These are phyloP conservation scores for Dissostichus mawsoni DNA, from an alignment of 2,113 vertebrate species.

Conservation along the genomic window DNA sequence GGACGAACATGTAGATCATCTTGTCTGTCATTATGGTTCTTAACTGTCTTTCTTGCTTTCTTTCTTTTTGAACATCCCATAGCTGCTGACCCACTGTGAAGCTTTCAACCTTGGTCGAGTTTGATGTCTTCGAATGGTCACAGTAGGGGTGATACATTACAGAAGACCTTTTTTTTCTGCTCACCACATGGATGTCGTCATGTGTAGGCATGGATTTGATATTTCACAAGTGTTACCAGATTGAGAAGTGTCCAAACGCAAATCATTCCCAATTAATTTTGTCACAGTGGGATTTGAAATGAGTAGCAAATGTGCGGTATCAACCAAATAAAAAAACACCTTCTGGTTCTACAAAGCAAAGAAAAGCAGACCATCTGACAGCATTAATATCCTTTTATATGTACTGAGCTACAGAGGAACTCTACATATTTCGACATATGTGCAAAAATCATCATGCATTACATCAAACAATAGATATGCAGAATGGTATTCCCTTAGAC, in stretches of 20 bases:
- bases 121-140: slow-evolving; percentile 74
- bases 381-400: background rate
- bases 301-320: background rate
- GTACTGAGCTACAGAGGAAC: background rate
- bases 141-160: slow-evolving; percentile 60
- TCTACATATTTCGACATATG: too few species aligned
- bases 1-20: slow-evolving; percentile 58
- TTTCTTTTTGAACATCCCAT: slow-evolving; percentile 40
- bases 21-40: slow-evolving; percentile 45
- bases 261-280: slow-evolving; percentile 32
- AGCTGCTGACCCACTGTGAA: slow-evolving; percentile 42
- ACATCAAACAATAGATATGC: slow-evolving; percentile 10
- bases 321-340: background rate
- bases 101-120: slow-evolving; percentile 24
- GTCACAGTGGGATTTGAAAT: slow-evolving; percentile 8
- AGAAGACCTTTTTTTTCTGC: background rate
- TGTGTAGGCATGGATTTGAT: slow-evolving; percentile 43
- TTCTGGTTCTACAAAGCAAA: background rate
- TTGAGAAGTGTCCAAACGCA: slow-evolving; percentile 19
- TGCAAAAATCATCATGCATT: background rate
- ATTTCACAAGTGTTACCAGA: slow-evolving; percentile 32
- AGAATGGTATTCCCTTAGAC: slow-evolving; percentile 28
- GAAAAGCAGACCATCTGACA: slow-evolving; percentile 1
- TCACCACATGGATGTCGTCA: slow-evolving; percentile 61
- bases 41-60: slow-evolving; percentile 12